Evolutionary conservation across 2,797 vertebrate species (phyloP).

Genomic region (Australoheros facetus): DNA sequence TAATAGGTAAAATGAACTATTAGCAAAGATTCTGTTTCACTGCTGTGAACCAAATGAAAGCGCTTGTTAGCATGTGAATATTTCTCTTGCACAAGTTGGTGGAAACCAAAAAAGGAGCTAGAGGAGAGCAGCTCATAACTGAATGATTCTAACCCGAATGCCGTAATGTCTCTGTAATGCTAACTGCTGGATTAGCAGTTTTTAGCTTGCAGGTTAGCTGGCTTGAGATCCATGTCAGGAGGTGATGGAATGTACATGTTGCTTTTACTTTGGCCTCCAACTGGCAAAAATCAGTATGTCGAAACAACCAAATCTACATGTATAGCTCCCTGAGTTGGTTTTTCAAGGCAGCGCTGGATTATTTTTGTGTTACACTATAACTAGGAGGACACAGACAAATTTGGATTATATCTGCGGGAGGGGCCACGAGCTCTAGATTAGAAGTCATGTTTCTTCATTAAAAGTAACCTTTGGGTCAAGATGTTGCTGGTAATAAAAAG

Average conservation of each 20-base stretch:
- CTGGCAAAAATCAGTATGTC: too few relatives aligned
- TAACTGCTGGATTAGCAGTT: neutral
- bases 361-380: neutral
- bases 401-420: neutral
- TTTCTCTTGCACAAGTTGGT: neutral
- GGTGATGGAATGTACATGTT: neutral
- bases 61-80: fast-evolving
- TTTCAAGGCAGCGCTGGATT: neutral
- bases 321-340: neutral
- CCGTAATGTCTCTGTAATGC: neutral
- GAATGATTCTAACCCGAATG: neutral
- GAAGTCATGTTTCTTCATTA: conserved; percentile 28
- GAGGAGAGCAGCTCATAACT: neutral
- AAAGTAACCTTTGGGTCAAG: conserved; percentile 5
- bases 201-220: neutral
- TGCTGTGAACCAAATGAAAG: neutral
- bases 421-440: neutral
- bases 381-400: neutral
- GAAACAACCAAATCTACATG: neutral
- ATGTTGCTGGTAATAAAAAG: neutral
- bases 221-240: neutral
- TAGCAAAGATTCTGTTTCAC: neutral
- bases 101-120: neutral
- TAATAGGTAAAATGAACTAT: neutral
- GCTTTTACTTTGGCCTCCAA: neutral